A percentile compares a stretch with the other conserved stretches of the same genome.
These are phyloP conservation scores for Tarsius wallacei DNA, from an alignment of 2,797 vertebrate species.

Conservation along the genomic window DNA sequence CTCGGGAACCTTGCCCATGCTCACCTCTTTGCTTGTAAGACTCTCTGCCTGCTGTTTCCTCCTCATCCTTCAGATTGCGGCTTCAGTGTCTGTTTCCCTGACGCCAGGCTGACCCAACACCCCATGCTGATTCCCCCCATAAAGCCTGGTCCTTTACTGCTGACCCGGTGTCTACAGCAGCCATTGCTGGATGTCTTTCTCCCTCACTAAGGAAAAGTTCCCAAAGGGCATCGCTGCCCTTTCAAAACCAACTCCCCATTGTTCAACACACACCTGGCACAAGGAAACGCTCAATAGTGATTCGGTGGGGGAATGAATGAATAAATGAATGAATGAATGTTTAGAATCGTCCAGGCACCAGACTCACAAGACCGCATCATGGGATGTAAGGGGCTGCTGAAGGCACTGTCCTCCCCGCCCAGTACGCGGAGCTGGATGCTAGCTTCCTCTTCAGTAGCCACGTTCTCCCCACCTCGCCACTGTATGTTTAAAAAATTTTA, in stretches of 20 bases:
- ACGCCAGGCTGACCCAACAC: not conserved
- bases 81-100: slow-evolving; percentile 40
- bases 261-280: not conserved
- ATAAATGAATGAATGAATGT: too few relatives aligned
- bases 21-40: slow-evolving; percentile 2
- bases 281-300: not conserved
- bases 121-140: not conserved
- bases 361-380: not conserved
- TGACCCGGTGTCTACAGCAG: not conserved
- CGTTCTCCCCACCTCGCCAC: too few relatives aligned
- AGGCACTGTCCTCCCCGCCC: not conserved
- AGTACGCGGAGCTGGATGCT: not conserved
- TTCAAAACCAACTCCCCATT: slow-evolving; percentile 5
- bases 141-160: not conserved
- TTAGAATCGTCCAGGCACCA: not conserved
- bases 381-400: not conserved
- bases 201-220: not conserved
- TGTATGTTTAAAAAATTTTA: not conserved
- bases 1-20: not conserved
- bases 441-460: not conserved
- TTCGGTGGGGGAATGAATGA: not conserved
- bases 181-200: not conserved
- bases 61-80: slow-evolving; percentile 15
- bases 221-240: not conserved
- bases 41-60: not conserved